Percentiles rank a stretch among this genome's conserved stretches.
Evolutionary conservation across 2,113 vertebrate species (phyloP).

Genomic region (Rhinopithecus roxellana): DNA sequence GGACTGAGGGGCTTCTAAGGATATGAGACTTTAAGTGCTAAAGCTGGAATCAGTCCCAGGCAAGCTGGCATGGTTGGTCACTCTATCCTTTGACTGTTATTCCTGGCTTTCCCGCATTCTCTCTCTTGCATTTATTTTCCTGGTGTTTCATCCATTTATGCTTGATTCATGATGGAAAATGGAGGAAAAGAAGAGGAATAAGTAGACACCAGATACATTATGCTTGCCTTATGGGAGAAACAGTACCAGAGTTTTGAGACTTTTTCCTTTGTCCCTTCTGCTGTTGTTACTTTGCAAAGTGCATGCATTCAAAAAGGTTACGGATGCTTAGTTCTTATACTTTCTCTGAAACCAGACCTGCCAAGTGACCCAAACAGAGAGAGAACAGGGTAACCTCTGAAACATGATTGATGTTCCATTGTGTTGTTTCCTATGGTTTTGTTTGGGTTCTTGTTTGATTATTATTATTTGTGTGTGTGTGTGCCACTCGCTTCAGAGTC

Average conservation of each 20-base stretch:
- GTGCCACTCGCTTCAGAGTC: constrained; percentile 1
- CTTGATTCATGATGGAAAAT: neutral
- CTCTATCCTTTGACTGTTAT: neutral
- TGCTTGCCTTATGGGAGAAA: neutral
- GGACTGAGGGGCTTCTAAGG: neutral
- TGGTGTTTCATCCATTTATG: neutral
- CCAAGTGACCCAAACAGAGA: neutral
- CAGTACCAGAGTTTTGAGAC: neutral
- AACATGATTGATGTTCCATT: neutral
- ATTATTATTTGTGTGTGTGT: neutral
- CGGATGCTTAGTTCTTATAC: neutral
- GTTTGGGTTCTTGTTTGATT: constrained; percentile 14
- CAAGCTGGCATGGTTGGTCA: neutral
- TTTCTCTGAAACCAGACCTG: constrained; percentile 14
- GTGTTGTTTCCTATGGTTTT: constrained; percentile 13
- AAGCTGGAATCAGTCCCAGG: neutral
- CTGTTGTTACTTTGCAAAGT: neutral
- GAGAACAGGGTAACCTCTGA: neutral
- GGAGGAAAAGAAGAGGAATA: neutral
- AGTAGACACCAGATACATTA: neutral
- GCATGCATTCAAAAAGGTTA: neutral
- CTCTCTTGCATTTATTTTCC: neutral
- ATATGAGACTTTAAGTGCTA: neutral
- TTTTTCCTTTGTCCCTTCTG: neutral
- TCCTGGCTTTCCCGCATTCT: neutral